Conservation (phyloP, 2,797 vertebrate genomes). For the Alca torda region DNA sequence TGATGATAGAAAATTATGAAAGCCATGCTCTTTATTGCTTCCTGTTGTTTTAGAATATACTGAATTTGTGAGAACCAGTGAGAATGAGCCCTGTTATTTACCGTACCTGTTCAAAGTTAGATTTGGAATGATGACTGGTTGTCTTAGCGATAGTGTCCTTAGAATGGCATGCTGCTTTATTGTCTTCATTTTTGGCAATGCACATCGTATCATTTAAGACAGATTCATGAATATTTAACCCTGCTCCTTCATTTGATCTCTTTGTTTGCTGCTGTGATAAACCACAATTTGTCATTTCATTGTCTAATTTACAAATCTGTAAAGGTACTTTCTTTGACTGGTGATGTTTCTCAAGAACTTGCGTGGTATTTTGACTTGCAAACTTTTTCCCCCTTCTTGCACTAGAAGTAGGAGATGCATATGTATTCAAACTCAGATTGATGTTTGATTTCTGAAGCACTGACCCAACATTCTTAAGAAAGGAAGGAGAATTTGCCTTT, state of each 20-base stretch:
- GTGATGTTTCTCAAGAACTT: neutral
- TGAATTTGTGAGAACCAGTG: neutral
- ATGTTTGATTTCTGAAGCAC: neutral
- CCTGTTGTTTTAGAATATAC: neutral
- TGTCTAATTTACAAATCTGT: conserved; percentile 58
- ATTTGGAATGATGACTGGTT: neutral
- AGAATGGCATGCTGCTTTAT: neutral
- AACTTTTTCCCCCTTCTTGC: conserved; percentile 3
- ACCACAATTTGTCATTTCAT: conserved; percentile 12
- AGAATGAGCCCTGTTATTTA: neutral
- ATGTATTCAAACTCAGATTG: neutral
- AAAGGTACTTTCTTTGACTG: conserved; percentile 7
- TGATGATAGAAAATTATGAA: neutral
- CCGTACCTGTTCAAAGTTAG: conserved; percentile 58
- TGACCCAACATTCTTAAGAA: neutral
- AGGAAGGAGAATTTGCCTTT: neutral
- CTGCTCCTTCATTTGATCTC: conserved; percentile 19
- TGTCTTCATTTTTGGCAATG: neutral
- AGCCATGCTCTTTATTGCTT: neutral
- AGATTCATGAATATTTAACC: conserved; percentile 16
- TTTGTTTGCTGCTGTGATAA: conserved; percentile 1
- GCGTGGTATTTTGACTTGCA: neutral
- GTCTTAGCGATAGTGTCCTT: neutral
- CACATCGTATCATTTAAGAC: neutral
- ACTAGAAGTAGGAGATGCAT: neutral